Evolutionary conservation across 2,797 vertebrate species (phyloP).

Genomic region (Channa striata): DNA sequence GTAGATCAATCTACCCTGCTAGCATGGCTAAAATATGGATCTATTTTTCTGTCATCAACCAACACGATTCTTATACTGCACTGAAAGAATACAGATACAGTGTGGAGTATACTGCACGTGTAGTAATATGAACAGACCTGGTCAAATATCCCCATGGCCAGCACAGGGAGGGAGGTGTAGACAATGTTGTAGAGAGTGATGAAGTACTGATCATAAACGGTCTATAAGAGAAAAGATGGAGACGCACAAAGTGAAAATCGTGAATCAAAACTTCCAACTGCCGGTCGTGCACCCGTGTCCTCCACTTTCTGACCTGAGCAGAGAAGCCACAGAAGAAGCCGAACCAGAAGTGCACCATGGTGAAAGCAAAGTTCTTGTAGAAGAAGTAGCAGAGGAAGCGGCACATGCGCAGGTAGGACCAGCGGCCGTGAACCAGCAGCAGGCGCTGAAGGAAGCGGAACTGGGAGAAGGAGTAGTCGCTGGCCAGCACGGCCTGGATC

Average conservation of each 20-base stretch:
- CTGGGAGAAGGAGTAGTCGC: slow-evolving; percentile 96
- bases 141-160: slow-evolving; percentile 97
- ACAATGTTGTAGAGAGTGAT: slow-evolving; percentile 98
- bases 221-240: slow-evolving; percentile 73
- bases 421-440: slow-evolving; percentile 94
- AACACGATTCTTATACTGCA: too few species aligned
- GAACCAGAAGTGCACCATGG: slow-evolving; percentile 99
- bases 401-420: slow-evolving; percentile 98
- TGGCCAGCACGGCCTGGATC: slow-evolving; percentile 94
- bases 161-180: slow-evolving; percentile 95
- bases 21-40: too few species aligned
- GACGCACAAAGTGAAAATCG: slow-evolving; percentile 25
- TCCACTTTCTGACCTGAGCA: slow-evolving; percentile 86
- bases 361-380: slow-evolving; percentile 99
- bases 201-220: slow-evolving; percentile 93
- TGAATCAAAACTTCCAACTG: not conserved
- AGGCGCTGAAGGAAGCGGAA: slow-evolving; percentile 96
- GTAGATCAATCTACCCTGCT: too few species aligned
- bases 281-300: not conserved
- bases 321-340: slow-evolving; percentile 98
- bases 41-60: too few species aligned
- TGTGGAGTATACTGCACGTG: not conserved
- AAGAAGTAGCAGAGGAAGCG: slow-evolving; percentile 98
- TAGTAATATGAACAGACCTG: slow-evolving; percentile 83
- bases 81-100: not conserved